These are phyloP conservation scores for Oostethus manadensis DNA, from an alignment of 2,113 vertebrate species.

Conservation along the genomic window DNA sequence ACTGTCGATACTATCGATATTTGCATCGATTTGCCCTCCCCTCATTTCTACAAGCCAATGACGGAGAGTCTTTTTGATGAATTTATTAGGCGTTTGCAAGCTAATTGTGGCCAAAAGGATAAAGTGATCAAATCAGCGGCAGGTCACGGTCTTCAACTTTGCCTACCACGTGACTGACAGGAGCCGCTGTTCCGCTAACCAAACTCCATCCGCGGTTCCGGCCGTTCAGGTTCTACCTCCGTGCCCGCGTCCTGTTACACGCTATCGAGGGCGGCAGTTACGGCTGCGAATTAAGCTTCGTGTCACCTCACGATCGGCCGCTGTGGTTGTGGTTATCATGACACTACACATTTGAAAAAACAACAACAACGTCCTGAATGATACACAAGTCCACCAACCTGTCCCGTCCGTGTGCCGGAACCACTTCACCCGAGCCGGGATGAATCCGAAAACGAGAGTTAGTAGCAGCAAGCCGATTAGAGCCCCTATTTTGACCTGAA, in stretches of 20 bases:
- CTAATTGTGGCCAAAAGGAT: conserved; percentile 11
- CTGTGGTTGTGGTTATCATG: background rate
- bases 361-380: background rate
- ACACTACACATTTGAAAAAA: background rate
- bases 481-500: conserved; percentile 71
- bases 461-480: conserved; percentile 67
- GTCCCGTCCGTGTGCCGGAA: conserved; percentile 65
- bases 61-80: background rate
- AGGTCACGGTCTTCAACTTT: no score
- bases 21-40: no score
- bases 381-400: conserved; percentile 48
- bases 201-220: background rate
- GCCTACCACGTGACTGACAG: background rate
- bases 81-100: background rate
- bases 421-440: conserved; percentile 70
- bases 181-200: background rate
- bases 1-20: no score
- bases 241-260: background rate
- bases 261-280: fast-evolving
- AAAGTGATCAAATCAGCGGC: conserved; percentile 3
- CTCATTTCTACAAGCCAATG: no score
- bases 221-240: background rate
- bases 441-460: conserved; percentile 72
- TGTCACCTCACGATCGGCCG: background rate
- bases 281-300: background rate